These are phyloP conservation scores for Rhagonycha fulva DNA, from an alignment of 2,888 invertebrate species.

Conservation along the genomic window DNA sequence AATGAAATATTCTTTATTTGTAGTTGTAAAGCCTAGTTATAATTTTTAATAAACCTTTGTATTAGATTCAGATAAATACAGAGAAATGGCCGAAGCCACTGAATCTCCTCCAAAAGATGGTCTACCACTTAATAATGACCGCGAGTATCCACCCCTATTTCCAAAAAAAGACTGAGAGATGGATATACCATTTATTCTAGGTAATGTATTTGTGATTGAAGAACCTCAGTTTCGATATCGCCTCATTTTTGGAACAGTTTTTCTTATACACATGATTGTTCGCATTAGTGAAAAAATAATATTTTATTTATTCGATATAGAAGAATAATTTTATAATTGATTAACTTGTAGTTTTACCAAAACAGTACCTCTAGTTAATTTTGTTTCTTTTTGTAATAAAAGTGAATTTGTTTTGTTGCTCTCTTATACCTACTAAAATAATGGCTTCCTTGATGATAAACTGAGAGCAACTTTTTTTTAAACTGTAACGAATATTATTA, in stretches of 20 bases:
- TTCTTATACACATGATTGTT: conserved; percentile 49
- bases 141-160: conserved; percentile 82
- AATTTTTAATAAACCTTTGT: conserved; percentile 26
- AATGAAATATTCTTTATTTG: not conserved
- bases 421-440: not conserved
- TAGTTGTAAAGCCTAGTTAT: not conserved
- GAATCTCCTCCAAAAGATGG: conserved; percentile 70
- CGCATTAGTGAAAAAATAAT: conserved; percentile 49
- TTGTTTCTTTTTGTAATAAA: not conserved
- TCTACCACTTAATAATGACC: conserved; percentile 79
- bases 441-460: not conserved
- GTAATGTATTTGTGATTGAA: conserved; percentile 30
- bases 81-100: conserved; percentile 74
- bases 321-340: conserved; percentile 23
- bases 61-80: conserved; percentile 73
- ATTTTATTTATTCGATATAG: conserved; percentile 46
- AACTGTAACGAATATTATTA: not conserved
- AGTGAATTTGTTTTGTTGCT: not conserved
- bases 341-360: not conserved
- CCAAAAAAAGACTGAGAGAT: conserved; percentile 60
- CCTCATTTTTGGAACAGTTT: conserved; percentile 46
- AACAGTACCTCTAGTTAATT: not conserved
- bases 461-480: not conserved
- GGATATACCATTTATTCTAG: conserved; percentile 30
- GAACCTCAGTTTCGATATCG: conserved; percentile 38